phyloP scores from a whole-genome alignment of 2,113 vertebrate genomes.

The Euleptes europaea region DNA sequence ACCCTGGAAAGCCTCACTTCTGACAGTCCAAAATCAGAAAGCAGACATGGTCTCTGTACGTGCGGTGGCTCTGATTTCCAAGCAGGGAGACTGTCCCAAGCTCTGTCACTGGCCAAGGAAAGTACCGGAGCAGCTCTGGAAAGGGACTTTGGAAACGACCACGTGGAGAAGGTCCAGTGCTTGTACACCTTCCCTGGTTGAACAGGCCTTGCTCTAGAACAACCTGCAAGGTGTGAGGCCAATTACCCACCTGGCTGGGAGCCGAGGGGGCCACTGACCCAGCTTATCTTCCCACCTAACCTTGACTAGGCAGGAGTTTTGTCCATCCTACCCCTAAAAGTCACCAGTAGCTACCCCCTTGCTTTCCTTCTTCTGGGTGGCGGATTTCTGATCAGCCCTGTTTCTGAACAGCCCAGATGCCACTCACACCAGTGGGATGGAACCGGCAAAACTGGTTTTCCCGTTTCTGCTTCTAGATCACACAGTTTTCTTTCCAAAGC shows the following conservation, averaged over 20 bases:
- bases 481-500: no score
- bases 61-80: neutral
- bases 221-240: neutral
- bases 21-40: neutral
- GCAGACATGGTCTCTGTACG: neutral
- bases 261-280: neutral
- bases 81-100: neutral
- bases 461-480: neutral
- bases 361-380: neutral
- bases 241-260: neutral
- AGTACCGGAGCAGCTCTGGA: neutral
- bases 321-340: neutral
- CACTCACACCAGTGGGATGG: neutral
- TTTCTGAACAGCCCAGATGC: neutral
- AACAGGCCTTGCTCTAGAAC: neutral
- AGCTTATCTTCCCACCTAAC: neutral
- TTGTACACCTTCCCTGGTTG: neutral
- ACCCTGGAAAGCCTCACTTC: no score
- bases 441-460: neutral
- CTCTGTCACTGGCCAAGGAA: no score
- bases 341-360: neutral
- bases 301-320: no score
- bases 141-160: neutral
- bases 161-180: neutral
- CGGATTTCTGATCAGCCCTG: neutral